A percentile compares a stretch with the other conserved stretches of the same genome.
phyloP scores from a whole-genome alignment of 2,797 vertebrate species.

The Vespertilio murinus region DNA sequence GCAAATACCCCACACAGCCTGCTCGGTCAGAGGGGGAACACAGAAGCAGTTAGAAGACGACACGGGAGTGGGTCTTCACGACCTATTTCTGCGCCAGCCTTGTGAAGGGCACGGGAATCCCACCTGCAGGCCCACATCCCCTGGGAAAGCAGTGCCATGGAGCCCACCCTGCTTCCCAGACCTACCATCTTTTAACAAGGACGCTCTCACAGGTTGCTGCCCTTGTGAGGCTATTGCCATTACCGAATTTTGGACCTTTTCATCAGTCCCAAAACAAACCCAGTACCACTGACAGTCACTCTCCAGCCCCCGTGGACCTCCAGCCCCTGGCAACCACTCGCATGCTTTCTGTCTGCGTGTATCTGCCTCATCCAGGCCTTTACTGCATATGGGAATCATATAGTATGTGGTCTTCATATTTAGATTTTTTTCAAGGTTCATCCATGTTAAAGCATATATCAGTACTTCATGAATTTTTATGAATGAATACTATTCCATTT shows the following conservation, averaged over 20 bases:
- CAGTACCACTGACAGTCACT: neutral
- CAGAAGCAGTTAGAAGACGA: no score
- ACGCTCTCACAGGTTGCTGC: neutral
- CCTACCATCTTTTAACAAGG: neutral
- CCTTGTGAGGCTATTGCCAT: neutral
- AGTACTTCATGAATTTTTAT: neutral
- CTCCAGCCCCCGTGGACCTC: neutral
- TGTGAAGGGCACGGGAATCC: neutral
- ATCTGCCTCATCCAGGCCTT: neutral
- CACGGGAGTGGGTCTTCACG: no score
- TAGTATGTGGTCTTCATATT: neutral
- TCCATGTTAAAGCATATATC: neutral
- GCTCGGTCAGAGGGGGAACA: neutral
- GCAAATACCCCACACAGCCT: neutral
- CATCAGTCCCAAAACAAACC: neutral
- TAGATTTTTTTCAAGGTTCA: neutral
- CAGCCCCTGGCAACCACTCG: neutral
- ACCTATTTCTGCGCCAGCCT: neutral
- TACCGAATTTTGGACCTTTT: conserved; percentile 4
- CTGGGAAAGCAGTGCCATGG: neutral
- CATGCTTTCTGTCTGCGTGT: neutral
- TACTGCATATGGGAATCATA: neutral
- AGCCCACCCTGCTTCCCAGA: neutral
- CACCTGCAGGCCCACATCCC: neutral
- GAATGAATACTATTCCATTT: neutral